phyloP scores from a whole-genome alignment of 2,888 invertebrate genomes.

The Cybosia mesomella region DNA sequence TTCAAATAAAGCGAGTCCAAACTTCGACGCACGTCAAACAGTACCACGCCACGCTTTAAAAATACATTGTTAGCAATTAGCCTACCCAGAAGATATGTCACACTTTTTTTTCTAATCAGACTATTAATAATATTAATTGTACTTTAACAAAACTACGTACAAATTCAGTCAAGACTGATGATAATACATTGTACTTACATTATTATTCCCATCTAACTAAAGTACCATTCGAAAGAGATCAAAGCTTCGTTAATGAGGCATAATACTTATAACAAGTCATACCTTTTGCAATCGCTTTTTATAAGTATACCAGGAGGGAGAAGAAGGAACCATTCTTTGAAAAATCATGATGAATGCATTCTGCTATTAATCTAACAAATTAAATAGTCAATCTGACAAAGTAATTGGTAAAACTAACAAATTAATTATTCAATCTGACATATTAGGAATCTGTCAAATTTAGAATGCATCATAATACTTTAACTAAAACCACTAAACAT shows the following conservation, averaged over 20 bases:
- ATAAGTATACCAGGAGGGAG: conserved; percentile 37
- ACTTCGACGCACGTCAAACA: too few species aligned
- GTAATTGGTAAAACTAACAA: not conserved
- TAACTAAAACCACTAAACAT: not conserved
- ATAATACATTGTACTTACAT: conserved; percentile 43
- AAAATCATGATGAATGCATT: not conserved
- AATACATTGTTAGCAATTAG: not conserved
- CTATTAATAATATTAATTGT: conserved; percentile 29
- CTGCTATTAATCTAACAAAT: not conserved
- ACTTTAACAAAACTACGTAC: conserved; percentile 40
- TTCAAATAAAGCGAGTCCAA: too few species aligned
- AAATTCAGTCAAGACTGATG: conserved; percentile 46
- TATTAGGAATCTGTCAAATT: not conserved
- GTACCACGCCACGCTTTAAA: not conserved
- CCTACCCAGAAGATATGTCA: not conserved
- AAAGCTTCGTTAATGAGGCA: conserved; percentile 54
- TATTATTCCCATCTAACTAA: conserved; percentile 46
- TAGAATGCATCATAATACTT: not conserved
- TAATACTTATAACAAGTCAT: conserved; percentile 35
- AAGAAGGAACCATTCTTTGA: conserved; percentile 11
- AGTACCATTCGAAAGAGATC: conserved; percentile 74
- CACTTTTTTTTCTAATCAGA: not conserved
- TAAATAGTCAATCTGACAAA: not conserved
- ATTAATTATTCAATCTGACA: too few species aligned
- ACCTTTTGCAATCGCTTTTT: conserved; percentile 21